phyloP scores from a whole-genome alignment of 2,797 vertebrate species.

The Galago senegalensis region DNA sequence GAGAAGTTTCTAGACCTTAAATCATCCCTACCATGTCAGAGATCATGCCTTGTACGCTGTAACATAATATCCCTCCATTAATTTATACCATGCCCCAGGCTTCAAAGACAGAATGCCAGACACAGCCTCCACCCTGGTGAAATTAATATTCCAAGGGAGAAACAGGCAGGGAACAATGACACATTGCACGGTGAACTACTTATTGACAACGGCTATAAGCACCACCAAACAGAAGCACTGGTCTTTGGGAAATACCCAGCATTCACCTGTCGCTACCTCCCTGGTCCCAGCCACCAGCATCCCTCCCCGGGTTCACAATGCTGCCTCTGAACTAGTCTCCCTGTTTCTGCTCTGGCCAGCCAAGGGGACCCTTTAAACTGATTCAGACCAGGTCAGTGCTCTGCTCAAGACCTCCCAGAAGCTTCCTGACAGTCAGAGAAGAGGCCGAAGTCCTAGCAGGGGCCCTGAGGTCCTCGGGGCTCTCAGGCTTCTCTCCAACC shows the following conservation, averaged over 20 bases:
- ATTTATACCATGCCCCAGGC: neutral
- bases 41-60: accelerated
- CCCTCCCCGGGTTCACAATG: neutral
- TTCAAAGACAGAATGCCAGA: neutral
- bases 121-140: neutral
- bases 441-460: neutral
- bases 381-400: neutral
- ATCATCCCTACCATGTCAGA: neutral
- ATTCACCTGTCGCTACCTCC: neutral
- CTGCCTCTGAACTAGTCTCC: neutral
- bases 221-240: neutral
- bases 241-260: neutral
- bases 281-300: neutral
- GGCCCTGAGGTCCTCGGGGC: neutral
- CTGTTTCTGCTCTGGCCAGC: neutral
- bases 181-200: accelerated
- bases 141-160: neutral
- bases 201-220: neutral
- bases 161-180: neutral
- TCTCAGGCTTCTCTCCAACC: neutral
- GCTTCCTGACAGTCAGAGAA: neutral
- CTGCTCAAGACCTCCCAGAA: neutral
- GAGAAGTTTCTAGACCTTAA: neutral
- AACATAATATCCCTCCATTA: neutral
- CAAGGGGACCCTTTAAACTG: neutral